Conservation (phyloP, 2,888 invertebrate species). For the Agrochola lychnidis region DNA sequence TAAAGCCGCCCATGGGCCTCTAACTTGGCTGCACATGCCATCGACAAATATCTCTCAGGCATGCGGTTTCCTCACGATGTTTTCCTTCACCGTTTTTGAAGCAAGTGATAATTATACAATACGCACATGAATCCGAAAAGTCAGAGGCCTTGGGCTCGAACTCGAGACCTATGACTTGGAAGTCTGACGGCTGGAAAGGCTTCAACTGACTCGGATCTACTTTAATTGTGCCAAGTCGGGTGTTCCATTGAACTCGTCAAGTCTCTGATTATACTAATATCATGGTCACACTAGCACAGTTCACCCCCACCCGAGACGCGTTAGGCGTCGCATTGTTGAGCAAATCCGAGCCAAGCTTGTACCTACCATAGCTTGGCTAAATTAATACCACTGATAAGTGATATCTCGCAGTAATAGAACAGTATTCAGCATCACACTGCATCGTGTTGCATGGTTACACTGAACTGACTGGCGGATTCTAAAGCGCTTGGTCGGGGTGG, state of each 20-base stretch:
- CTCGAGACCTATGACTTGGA: no score
- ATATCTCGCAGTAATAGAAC: constrained; percentile 41
- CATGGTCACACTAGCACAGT: constrained; percentile 34
- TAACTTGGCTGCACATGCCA: no score
- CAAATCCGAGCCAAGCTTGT: constrained; percentile 79
- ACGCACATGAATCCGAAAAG: no score
- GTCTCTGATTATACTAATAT: neutral
- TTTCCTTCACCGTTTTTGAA: no score
- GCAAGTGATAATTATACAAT: no score
- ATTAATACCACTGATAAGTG: constrained; percentile 67
- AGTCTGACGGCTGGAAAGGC: no score
- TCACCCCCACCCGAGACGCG: constrained; percentile 68
- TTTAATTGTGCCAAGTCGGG: neutral
- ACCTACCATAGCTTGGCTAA: constrained; percentile 71
- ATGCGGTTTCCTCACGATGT: no score
- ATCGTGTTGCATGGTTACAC: neutral
- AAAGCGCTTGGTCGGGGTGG: neutral
- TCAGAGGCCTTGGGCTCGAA: no score
- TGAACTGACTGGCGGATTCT: neutral
- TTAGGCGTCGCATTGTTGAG: constrained; percentile 79
- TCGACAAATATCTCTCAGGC: no score
- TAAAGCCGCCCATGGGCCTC: no score
- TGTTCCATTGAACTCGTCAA: neutral
- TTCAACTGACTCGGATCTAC: no score
- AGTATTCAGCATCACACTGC: constrained; percentile 7